These are phyloP conservation scores for Pseudomyrmex flavicornis DNA, from an alignment of 1,140 invertebrate genomes.

Conservation along the genomic window DNA sequence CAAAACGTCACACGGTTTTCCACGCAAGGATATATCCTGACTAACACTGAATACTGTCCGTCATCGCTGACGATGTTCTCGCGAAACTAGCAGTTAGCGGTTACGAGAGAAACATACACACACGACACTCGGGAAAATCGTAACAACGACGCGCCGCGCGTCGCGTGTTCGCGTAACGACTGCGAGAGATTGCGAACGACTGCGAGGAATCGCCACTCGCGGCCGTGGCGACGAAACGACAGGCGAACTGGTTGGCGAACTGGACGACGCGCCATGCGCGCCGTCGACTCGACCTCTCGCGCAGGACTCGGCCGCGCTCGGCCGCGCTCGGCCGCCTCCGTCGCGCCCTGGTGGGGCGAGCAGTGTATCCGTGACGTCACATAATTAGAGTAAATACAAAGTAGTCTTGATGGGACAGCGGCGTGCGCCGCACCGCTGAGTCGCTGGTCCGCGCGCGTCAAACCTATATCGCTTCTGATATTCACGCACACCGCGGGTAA, in stretches of 20 bases:
- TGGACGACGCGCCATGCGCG: conserved; percentile 69
- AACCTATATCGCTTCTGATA: conserved; percentile 78
- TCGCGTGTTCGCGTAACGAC: background rate
- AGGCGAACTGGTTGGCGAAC: conserved; percentile 62
- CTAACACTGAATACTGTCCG: no score
- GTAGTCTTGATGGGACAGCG: conserved; percentile 89
- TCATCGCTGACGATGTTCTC: no score
- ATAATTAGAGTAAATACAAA: conserved; percentile 92
- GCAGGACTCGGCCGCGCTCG: conserved; percentile 70
- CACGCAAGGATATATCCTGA: background rate
- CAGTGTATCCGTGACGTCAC: conserved; percentile 89
- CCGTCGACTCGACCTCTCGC: conserved; percentile 57
- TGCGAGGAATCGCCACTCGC: conserved; percentile 8
- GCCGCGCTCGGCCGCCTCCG: conserved; percentile 64
- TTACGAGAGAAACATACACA: no score
- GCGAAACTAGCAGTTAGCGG: background rate
- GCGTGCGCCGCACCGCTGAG: conserved; percentile 86
- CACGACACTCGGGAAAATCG: background rate
- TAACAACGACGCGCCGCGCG: background rate
- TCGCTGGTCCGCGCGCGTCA: conserved; percentile 84
- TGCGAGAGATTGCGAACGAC: conserved; percentile 3
- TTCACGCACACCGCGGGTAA: conserved; percentile 74
- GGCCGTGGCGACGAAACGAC: conserved; percentile 61
- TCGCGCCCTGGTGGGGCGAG: conserved; percentile 77
- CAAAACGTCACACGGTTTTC: background rate